Evolutionary conservation across 2,113 vertebrate genomes (phyloP).

Genomic region (Silurus meridionalis): DNA sequence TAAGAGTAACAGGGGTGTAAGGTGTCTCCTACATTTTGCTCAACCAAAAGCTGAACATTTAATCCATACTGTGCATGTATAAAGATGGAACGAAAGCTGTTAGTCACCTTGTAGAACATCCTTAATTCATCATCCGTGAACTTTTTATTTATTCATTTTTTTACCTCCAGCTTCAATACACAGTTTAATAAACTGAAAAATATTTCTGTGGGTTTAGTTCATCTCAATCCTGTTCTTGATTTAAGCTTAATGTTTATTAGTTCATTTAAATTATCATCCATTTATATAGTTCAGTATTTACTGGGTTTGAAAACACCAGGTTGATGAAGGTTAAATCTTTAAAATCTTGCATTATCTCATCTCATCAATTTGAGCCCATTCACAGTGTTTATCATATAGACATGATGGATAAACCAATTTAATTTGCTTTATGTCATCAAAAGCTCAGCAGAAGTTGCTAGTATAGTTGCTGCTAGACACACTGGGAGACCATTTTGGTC

Average conservation of each 20-base stretch:
- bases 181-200: neutral
- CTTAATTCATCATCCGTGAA: neutral
- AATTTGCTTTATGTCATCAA: neutral
- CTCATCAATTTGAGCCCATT: slow-evolving; percentile 6
- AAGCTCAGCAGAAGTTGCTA: neutral
- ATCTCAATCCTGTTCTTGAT: neutral
- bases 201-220: neutral
- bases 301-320: neutral
- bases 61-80: neutral
- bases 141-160: neutral
- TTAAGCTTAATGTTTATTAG: neutral
- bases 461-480: neutral
- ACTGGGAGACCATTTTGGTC: neutral
- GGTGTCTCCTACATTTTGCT: neutral
- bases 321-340: neutral
- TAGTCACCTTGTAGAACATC: neutral
- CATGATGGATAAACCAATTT: neutral
- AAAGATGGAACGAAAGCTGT: neutral
- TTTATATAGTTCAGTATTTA: neutral
- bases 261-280: neutral
- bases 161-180: neutral
- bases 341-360: neutral
- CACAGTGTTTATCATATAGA: neutral
- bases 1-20: too few species aligned
- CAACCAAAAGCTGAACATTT: neutral